Conservation (phyloP, 1,140 invertebrate species). For the Camponotus pennsylvanicus region DNA sequence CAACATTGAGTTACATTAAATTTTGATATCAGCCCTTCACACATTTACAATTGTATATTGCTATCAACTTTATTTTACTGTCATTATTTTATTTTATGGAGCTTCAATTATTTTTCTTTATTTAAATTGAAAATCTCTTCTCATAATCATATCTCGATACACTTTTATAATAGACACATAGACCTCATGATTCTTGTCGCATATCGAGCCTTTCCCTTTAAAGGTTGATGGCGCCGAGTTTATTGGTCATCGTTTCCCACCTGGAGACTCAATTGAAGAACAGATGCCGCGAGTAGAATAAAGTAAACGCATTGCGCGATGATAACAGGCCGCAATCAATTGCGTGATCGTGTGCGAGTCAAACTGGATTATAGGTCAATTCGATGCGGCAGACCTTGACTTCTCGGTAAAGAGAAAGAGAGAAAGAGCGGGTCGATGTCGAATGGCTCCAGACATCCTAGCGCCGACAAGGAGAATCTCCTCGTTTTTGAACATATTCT, state of each 20-base stretch:
- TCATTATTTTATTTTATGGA: no score
- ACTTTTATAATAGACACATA: no score
- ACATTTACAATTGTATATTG: no score
- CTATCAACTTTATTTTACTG: no score
- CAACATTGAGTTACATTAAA: no score
- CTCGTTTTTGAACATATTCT: background rate
- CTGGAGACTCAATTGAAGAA: background rate
- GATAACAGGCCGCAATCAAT: slow-evolving; percentile 5
- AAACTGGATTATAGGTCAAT: slow-evolving; percentile 41
- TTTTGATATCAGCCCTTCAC: no score
- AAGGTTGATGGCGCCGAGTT: background rate
- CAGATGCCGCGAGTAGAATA: background rate
- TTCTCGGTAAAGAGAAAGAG: background rate
- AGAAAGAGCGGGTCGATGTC: slow-evolving; percentile 69
- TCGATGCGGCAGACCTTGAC: background rate
- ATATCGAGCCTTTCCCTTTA: background rate
- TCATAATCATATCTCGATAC: no score
- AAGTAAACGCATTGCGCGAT: slow-evolving; percentile 10
- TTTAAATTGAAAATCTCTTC: no score
- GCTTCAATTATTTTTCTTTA: no score
- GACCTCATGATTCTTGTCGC: background rate
- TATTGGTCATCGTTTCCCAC: background rate
- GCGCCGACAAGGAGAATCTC: slow-evolving; percentile 64
- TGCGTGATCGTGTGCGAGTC: background rate
- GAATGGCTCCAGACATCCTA: slow-evolving; percentile 79